These are phyloP conservation scores for Druon quercuslanigerum DNA, from an alignment of 1,140 invertebrate genomes.

Conservation along the genomic window DNA sequence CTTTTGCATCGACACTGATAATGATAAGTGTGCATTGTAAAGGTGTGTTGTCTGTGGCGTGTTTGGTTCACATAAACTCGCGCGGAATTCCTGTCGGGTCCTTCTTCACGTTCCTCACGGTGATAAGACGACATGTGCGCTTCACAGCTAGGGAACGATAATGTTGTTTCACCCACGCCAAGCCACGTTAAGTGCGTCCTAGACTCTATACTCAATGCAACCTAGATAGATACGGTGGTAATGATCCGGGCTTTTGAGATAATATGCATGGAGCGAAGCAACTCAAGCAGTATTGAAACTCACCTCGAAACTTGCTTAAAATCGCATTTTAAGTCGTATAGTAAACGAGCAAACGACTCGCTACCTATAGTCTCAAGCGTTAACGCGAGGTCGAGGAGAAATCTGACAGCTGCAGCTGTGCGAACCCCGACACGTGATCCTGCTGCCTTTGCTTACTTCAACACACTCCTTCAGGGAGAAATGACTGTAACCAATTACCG, in stretches of 20 bases:
- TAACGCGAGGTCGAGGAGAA: constrained; percentile 12
- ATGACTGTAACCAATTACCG: no score
- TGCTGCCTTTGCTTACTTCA: neutral
- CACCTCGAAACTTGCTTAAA: neutral
- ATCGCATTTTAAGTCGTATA: neutral
- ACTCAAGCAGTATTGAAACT: neutral
- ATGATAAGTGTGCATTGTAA: neutral
- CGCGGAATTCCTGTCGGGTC: constrained; percentile 6
- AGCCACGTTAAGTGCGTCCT: neutral
- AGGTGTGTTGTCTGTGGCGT: neutral
- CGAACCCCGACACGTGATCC: neutral
- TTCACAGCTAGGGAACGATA: neutral
- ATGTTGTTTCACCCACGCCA: neutral
- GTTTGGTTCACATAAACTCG: constrained; percentile 14
- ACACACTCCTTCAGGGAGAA: no score
- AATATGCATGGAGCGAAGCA: neutral
- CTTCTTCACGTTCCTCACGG: neutral
- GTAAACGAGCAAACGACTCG: neutral
- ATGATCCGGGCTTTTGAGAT: neutral
- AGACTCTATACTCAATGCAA: neutral
- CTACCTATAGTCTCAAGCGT: constrained; percentile 3
- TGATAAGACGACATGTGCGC: constrained; percentile 3
- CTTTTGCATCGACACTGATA: neutral
- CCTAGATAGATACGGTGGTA: constrained; percentile 2
- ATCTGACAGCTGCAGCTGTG: constrained; percentile 12